Conservation (phyloP, 2,888 invertebrate species). For the Chrysotoxum bicinctum region DNA sequence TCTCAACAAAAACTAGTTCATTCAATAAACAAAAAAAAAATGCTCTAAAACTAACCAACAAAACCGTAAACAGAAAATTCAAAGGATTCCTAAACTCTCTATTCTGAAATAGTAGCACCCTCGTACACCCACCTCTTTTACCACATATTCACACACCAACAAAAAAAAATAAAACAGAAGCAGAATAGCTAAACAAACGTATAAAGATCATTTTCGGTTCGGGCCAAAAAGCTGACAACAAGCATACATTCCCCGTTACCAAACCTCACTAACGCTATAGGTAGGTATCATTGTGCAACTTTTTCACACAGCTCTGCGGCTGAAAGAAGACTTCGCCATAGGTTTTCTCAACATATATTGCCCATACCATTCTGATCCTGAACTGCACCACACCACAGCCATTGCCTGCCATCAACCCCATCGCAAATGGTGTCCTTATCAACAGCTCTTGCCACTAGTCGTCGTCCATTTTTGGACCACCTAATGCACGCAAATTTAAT, state of each 20-base stretch:
- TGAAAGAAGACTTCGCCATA: background rate
- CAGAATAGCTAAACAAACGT: conserved; percentile 66
- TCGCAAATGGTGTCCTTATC: conserved; percentile 44
- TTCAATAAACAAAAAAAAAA: conserved; percentile 33
- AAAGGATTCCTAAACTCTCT: conserved; percentile 51
- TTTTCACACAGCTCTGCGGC: conserved; percentile 25
- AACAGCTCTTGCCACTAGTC: conserved; percentile 6
- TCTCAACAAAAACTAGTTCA: conserved; percentile 48
- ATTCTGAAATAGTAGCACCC: background rate
- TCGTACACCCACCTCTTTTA: background rate
- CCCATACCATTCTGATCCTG: background rate
- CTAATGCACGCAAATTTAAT: conserved; percentile 72
- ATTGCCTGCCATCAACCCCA: background rate
- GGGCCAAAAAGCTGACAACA: conserved; percentile 70
- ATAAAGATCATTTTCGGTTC: conserved; percentile 49
- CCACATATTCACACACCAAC: conserved; percentile 1
- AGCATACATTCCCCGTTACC: conserved; percentile 48
- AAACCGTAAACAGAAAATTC: conserved; percentile 46
- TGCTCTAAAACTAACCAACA: background rate
- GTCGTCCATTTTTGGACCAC: conserved; percentile 32
- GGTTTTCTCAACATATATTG: background rate
- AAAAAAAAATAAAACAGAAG: conserved; percentile 13
- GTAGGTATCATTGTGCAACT: conserved; percentile 36
- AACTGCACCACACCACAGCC: background rate
- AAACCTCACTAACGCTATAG: conserved; percentile 28